Percentiles rank a stretch among this genome's conserved stretches.
These are phyloP conservation scores for Pseudanteris insignis DNA, from an alignment of 2,888 invertebrate species.

Conservation along the genomic window DNA sequence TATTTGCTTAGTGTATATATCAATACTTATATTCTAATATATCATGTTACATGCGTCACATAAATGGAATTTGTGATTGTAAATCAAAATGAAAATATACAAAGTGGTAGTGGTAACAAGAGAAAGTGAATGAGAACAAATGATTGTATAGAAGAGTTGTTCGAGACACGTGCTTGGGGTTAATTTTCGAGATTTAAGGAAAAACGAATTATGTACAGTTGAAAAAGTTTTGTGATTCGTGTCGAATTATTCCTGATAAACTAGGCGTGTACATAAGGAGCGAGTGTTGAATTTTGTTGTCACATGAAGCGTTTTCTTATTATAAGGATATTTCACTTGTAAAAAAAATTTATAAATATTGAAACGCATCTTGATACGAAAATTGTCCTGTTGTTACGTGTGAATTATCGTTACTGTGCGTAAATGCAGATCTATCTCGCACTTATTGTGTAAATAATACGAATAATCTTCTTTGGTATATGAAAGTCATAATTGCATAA, in stretches of 20 bases:
- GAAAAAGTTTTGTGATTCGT: constrained; percentile 21
- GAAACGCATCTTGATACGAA: too few relatives aligned
- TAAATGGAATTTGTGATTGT: constrained; percentile 3
- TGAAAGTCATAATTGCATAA: too few relatives aligned
- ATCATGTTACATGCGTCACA: not conserved
- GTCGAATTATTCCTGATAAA: constrained; percentile 30
- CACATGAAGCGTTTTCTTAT: constrained; percentile 3
- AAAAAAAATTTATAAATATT: constrained; percentile 3
- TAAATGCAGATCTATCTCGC: too few relatives aligned
- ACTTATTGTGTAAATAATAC: too few relatives aligned
- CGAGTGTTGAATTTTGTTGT: not conserved
- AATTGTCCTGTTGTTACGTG: too few relatives aligned
- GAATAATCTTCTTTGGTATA: too few relatives aligned
- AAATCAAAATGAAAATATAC: constrained; percentile 7
- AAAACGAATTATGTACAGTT: constrained; percentile 20
- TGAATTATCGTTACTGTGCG: too few relatives aligned
- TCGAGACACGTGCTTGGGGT: too few relatives aligned
- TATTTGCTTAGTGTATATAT: constrained; percentile 26
- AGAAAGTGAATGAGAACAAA: too few relatives aligned
- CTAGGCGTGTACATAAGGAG: constrained; percentile 18
- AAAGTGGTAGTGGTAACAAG: too few relatives aligned
- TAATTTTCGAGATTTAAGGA: constrained; percentile 12
- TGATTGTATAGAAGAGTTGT: too few relatives aligned
- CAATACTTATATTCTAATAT: constrained; percentile 18
- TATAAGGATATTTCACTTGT: constrained; percentile 5